Base-by-base conservation (phyloP, 2,113 vertebrate species). In the Telmatochromis sp. region DNA sequence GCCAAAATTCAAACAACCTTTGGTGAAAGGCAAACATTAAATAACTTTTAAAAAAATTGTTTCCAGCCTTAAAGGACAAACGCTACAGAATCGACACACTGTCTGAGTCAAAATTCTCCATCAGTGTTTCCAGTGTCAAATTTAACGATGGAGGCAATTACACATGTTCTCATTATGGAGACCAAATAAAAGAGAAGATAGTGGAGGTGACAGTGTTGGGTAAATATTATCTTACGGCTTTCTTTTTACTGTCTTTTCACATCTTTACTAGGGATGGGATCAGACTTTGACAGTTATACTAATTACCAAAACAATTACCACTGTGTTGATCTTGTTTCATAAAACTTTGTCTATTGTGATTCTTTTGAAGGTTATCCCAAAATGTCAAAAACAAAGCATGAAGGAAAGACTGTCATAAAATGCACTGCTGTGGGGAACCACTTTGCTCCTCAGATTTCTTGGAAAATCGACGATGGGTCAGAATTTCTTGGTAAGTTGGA, bases 141-240 rank as follows among this genome's bases (percentile, higher is more conserved):
- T 94, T 96, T 35, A 93, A 85, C 33, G 96, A 97, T 79, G 95
- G 92, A 81, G 97, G 97, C 35, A 68, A 57, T 37, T 97, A 97
- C 83, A 96, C 31, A 7, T 97, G 96, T 90, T 4, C 54, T 51
- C 80, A 92, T 10, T 97, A 96, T n/a, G 58, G 1, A 6, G 1
- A 63, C 2, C 15, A 7, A 2, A 3, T 53, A 3, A 53, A 3
- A 7, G 78, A 82, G 31, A 96, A 68, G 83, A 89, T 5, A 28
- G 91, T 95, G 63, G 83, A 94, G 80, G 93, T 97, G 37, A 95
- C 91, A 2, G 96, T 97, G 80, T 28, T 97, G 31, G 94, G 97
- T 97, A 83, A 93, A 95, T 82, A 4, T 17, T 19, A 40, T 28
- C 33, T 17, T 14, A 17, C 2, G 12, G 3, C 15, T 54, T 21